Conservation (phyloP, 2,797 vertebrate genomes). For the Xiphorhynchus erythropygius region DNA sequence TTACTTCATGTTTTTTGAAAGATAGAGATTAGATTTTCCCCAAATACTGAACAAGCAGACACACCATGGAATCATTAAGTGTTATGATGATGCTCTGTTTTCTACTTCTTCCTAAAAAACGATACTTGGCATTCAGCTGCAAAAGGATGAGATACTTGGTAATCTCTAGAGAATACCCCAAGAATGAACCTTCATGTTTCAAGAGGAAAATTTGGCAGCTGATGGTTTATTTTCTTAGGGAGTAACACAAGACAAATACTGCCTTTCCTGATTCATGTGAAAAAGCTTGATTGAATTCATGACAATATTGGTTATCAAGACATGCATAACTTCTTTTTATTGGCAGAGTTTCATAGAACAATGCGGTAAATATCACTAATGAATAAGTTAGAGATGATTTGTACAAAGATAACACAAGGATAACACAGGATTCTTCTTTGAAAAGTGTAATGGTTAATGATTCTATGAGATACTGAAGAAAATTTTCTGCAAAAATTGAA, state of each 20-base stretch:
- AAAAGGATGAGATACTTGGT: accelerated
- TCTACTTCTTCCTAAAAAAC: neutral
- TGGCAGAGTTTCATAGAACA: neutral
- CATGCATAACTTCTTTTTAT: neutral
- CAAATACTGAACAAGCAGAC: neutral
- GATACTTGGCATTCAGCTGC: neutral
- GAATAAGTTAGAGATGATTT: neutral
- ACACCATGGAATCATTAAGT: neutral
- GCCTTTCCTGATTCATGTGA: neutral
- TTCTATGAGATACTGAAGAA: neutral
- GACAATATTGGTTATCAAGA: neutral
- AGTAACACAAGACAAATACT: neutral
- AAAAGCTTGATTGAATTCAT: neutral
- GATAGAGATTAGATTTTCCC: neutral
- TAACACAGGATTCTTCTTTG: neutral
- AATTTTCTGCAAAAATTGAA: neutral
- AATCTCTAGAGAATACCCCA: neutral
- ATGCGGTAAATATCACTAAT: neutral
- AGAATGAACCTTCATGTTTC: neutral
- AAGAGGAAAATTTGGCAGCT: neutral
- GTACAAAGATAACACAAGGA: neutral
- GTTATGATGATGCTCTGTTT: neutral
- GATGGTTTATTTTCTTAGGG: neutral
- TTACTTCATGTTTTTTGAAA: neutral
- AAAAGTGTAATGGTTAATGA: neutral